Evolutionary conservation across 2,797 vertebrate species (phyloP), one percentile per base, ranked within the genome.

Genomic region (Sebastes itinus): DNA sequence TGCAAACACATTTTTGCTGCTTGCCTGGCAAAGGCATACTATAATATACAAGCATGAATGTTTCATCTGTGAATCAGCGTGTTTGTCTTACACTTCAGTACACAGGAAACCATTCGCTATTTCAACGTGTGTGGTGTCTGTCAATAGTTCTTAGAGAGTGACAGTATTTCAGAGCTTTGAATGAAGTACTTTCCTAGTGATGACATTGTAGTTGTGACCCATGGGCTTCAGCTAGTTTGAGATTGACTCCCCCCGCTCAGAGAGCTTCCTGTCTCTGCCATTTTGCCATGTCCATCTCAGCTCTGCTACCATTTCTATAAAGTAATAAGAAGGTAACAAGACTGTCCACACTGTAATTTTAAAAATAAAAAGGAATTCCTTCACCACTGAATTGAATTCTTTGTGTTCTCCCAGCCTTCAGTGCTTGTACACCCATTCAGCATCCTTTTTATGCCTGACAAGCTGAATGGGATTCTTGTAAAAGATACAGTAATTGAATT

Each of bases 401-500:
- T 85, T 56, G 58, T 4, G 3, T 65, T 66, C 28, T 71, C 65
- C 27, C 23, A 60, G 73, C 32, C 60, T 71, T 75, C 77, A 64
- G 67, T 77, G 68, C 55, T 22, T 72, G 38, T 62, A 58, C 22
- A 58, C 2, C 67, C 33, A 81, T 73, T 87, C 75, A 72, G 42
- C 32, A 55, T 60, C 54, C 4, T 63, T 78, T 79, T 79, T 69
- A 66, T 72, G 62, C 49, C 72, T 62, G 77, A 75, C 79, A 80
- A 77, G 63, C 73, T 77, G 61, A 88, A 87, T 80, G 68, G 85
- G 59, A 79, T 86, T 84, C 81, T 83, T 86, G 80, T 83, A 88
- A 89, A 82, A 84, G 18, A 89, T 87, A 88, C 72, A 84, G 85
- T 79, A 90, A 90, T 87, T 89, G 61, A 93, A 89, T 88, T 87